Evolutionary conservation across 2,113 vertebrate genomes (phyloP).

Genomic region (Ophthalmolycus amberensis): DNA sequence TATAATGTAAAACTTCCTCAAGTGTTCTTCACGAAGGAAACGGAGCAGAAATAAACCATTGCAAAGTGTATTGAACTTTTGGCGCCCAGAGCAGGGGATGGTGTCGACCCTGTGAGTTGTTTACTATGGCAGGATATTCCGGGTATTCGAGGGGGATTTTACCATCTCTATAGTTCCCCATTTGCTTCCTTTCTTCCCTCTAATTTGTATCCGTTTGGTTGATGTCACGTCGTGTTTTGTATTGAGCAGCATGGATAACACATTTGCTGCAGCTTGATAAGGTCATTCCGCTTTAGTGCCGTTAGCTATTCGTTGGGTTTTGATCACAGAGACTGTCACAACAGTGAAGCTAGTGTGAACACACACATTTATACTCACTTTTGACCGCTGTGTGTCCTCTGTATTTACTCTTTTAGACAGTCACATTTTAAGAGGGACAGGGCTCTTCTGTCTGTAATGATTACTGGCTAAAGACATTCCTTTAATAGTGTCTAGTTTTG

Average conservation of each 20-base stretch:
- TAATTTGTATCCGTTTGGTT: constrained; percentile 42
- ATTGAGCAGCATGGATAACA: constrained; percentile 28
- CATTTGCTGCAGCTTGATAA: constrained; percentile 6
- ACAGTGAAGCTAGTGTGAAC: constrained; percentile 15
- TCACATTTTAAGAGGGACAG: constrained; percentile 71
- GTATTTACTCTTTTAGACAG: constrained; percentile 61
- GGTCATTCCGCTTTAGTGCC: constrained; percentile 26
- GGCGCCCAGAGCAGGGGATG: constrained; percentile 2
- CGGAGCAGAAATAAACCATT: background rate
- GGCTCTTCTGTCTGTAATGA: constrained; percentile 67
- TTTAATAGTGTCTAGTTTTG: constrained; percentile 87
- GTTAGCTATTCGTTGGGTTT: constrained; percentile 30
- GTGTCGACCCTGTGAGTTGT: constrained; percentile 27
- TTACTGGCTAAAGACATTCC: constrained; percentile 79
- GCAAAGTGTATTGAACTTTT: constrained; percentile 39
- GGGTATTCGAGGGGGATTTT: constrained; percentile 6
- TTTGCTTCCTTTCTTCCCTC: constrained; percentile 31
- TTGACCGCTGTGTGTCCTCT: constrained; percentile 68
- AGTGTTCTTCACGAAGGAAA: background rate
- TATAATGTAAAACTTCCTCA: background rate
- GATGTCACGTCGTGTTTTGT: constrained; percentile 48
- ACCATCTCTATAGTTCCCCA: constrained; percentile 42
- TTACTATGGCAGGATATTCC: constrained; percentile 35
- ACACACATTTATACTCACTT: constrained; percentile 44
- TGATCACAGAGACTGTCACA: constrained; percentile 16